A percentile compares a stretch with the other conserved stretches of the same genome.
Evolutionary conservation across 1,140 invertebrate species (phyloP).

Genomic region (Trachymyrmex cornetzi): DNA sequence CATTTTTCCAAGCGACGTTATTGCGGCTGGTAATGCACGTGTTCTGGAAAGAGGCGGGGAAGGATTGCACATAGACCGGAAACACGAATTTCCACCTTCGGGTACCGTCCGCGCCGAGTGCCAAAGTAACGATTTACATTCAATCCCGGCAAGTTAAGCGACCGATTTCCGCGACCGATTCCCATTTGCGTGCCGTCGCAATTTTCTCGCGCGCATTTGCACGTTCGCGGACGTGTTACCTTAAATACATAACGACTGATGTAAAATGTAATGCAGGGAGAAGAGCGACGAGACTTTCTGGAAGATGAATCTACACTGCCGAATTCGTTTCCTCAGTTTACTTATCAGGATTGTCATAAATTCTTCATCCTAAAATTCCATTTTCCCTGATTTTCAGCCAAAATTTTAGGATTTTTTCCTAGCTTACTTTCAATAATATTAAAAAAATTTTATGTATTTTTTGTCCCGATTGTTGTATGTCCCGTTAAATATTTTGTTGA

Average conservation of each 20-base stretch:
- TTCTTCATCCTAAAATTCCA: no score
- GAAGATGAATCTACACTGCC: background rate
- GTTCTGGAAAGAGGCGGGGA: slow-evolving; percentile 1
- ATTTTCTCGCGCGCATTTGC: slow-evolving; percentile 45
- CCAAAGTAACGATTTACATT: slow-evolving; percentile 64
- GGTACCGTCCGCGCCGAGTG: slow-evolving; percentile 33
- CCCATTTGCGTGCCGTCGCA: slow-evolving; percentile 37
- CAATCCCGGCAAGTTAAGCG: slow-evolving; percentile 61
- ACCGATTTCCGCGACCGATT: slow-evolving; percentile 40
- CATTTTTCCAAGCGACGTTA: slow-evolving; percentile 4
- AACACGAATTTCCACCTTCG: slow-evolving; percentile 53
- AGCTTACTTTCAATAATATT: no score
- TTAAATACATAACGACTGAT: slow-evolving; percentile 16
- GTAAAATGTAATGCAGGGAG: background rate
- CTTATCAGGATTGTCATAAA: background rate
- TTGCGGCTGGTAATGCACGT: slow-evolving; percentile 44
- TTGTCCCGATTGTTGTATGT: no score
- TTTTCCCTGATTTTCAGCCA: no score
- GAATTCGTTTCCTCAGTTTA: background rate
- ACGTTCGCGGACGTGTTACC: slow-evolving; percentile 21
- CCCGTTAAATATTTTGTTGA: no score
- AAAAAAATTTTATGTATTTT: no score
- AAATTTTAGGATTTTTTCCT: no score
- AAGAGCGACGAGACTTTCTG: background rate
- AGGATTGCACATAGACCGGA: slow-evolving; percentile 41